Evolutionary conservation across 2,888 invertebrate species (phyloP).

Genomic region (Platynereis dumerilii): DNA sequence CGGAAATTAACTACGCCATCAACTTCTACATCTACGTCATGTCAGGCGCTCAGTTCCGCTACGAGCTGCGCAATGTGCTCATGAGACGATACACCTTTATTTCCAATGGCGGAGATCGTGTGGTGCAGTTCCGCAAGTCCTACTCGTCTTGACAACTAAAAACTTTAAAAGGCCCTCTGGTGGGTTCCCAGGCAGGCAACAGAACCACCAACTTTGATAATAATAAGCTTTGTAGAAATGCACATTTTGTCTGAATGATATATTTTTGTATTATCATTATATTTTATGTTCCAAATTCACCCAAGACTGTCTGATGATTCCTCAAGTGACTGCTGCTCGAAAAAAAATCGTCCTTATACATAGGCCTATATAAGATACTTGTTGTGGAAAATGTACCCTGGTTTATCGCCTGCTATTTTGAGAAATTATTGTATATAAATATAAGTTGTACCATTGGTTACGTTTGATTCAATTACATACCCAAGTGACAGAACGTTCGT

Average conservation of each 20-base stretch:
- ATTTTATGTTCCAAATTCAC: not conserved
- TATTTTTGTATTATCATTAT: not conserved
- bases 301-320: too few relatives aligned
- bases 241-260: not conserved
- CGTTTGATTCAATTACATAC: too few relatives aligned
- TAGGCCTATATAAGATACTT: too few relatives aligned
- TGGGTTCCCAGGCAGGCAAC: not conserved
- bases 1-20: conserved; percentile 47
- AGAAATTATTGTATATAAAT: too few relatives aligned
- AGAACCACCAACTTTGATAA: not conserved
- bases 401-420: too few relatives aligned
- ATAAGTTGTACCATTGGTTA: too few relatives aligned
- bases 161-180: not conserved
- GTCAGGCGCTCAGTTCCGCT: conserved; percentile 48
- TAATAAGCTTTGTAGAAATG: not conserved
- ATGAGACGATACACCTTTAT: conserved; percentile 21
- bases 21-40: conserved; percentile 57
- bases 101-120: conserved; percentile 22
- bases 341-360: too few relatives aligned
- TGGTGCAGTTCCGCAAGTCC: conserved; percentile 29
- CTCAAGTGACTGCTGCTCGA: too few relatives aligned
- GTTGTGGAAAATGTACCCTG: too few relatives aligned
- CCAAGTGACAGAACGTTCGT: too few relatives aligned
- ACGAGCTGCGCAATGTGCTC: conserved; percentile 43
- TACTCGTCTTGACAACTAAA: not conserved